Base-by-base conservation (phyloP, 2,888 invertebrate species). In the Nebria brevicollis region DNA sequence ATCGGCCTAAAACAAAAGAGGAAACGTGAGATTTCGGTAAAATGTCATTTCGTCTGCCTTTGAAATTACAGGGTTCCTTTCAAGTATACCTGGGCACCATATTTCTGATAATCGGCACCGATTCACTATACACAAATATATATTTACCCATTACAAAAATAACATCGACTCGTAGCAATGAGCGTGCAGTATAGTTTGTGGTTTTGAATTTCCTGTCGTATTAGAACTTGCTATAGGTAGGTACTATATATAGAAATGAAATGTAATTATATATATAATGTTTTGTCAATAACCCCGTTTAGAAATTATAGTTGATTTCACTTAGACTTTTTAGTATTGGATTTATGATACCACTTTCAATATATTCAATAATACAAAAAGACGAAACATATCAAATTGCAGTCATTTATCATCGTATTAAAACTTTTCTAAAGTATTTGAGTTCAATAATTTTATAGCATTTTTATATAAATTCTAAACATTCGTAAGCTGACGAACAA, bases 1-100 rank as follows among this genome's bases (percentile, higher is more conserved):
- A 81, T 81, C 81, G 81, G 64, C 26, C 76, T 81, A 81, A 81
- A 76, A 81, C 81, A 81, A 81, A 81, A 81, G 79, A 81, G 81
- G 81, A 81, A 81, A 81, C 75, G 72, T 75, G 72, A 81, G 81
- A 81, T 80, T 79, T 75, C 73, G 54, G 70, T 68, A 66, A 79
- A 80, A 75, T 75, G 76, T 76, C 75, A 76, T 70, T 81, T 81
- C 81, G 65, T 73, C 70, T 13, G 34, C 54, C 54, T 42, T 68
- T 72, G 11, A 81, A 81, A 81, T 81, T 81, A 81, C 25, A 81
- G 81, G 81, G 81, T 75, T 42, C 8, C 15, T 13, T 70, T 70
- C 15, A 70, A 70, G 10, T 26, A 15, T 26, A 70, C 34, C 25
- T 25, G 26, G 26, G 25, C 5, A 13, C 26, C 70, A 26, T 26